Conservation (phyloP, 53 echinoderm and acorn worm genomes). For the Holothuria scabra region DNA sequence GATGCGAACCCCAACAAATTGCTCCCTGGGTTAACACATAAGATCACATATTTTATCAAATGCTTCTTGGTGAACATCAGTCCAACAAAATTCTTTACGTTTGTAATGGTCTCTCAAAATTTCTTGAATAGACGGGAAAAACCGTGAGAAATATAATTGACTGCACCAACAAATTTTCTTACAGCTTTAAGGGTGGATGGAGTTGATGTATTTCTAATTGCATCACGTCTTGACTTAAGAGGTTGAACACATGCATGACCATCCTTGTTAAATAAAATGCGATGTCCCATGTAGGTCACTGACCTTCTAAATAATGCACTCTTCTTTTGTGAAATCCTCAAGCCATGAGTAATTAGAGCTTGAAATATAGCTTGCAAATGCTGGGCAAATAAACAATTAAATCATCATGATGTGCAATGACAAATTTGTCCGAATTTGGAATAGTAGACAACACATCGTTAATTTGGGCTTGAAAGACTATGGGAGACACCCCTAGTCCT, state of each 20-base stretch:
- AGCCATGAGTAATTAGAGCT: neutral
- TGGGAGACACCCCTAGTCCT: too few species aligned
- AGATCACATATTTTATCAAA: slow-evolving; percentile 41
- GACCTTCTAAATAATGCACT: slow-evolving; percentile 33
- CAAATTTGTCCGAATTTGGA: neutral
- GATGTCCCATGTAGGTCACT: slow-evolving; percentile 39
- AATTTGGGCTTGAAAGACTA: too few species aligned
- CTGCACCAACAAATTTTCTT: slow-evolving; percentile 49
- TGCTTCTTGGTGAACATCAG: slow-evolving; percentile 38
- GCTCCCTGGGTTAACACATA: too few species aligned
- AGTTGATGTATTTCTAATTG: neutral
- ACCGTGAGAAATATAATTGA: slow-evolving; percentile 9
- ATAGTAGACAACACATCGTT: neutral
- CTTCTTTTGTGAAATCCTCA: slow-evolving; percentile 2
- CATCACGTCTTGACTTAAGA: slow-evolving; percentile 1
- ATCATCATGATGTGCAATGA: slow-evolving; percentile 41
- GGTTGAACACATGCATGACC: slow-evolving; percentile 24
- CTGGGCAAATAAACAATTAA: slow-evolving; percentile 13
- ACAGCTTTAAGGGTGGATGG: slow-evolving; percentile 3
- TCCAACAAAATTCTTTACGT: slow-evolving; percentile 37
- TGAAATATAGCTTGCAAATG: slow-evolving; percentile 15
- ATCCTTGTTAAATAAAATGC: slow-evolving; percentile 2
- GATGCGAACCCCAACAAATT: too few species aligned
- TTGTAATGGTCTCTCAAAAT: slow-evolving; percentile 47
- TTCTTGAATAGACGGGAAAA: neutral